Evolutionary conservation across 2,888 invertebrate species (phyloP), one percentile per base, ranked within the genome.

Genomic region (Nowickia ferox): DNA sequence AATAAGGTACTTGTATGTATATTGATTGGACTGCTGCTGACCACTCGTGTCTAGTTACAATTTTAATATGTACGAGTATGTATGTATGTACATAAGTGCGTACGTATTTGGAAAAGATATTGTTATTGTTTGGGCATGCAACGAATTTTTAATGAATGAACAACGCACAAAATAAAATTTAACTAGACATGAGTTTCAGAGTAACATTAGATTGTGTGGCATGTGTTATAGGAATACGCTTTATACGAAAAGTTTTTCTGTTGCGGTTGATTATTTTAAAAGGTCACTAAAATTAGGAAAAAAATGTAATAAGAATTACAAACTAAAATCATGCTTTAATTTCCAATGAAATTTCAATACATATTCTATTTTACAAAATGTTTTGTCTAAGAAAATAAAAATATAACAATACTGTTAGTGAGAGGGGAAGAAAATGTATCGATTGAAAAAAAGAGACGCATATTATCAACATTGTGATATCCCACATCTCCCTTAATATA

Each of bases 71-170:
- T 51, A 48, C 4, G 30, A 3, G n/a, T n/a, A n/a, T n/a, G n/a
- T n/a, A n/a, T n/a, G n/a, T n/a, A n/a, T 1, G 13, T 63, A 11
- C 51, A 10, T 61, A 48, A 38, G 5, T 51, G 53, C 51, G 40
- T 74, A 42, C 48, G 19, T 75, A 63, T 75, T 78, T 71, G 78
- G 59, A 48, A 85, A 82, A 79, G 75, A 75, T 82, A 85, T 82
- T 82, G 72, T 74, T 77, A 84, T 81, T 69, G 82, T 57, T 46
- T 13, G 74, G 38, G 53, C 85, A 86, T 82, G 85, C 59, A 78
- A 79, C 42, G 85, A 78, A 85, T 82, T 75, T 82, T 82, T 82
- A 82, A 86, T 86, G 75, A 75, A 46, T 66, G 59, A 38, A 4
- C 4, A 30, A 59, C 57, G 51, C 38, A 84, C 40, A 63, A 17